Conservation (phyloP, 2,888 invertebrate genomes). For the Acleris sparsana region DNA sequence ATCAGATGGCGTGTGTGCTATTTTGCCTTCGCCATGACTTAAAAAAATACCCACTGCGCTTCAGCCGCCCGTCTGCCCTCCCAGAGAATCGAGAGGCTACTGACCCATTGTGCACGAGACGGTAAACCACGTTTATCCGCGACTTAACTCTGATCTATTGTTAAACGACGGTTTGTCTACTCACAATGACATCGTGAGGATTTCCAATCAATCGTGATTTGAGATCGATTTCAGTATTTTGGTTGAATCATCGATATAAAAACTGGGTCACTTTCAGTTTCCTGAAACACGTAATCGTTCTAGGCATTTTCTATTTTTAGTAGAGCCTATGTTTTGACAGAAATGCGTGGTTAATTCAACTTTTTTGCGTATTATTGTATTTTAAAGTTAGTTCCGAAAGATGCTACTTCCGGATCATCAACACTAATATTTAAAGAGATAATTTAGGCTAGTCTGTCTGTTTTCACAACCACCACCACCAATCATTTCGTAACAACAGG, state of each 20-base stretch:
- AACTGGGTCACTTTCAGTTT: slow-evolving; percentile 30
- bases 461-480: too few species aligned
- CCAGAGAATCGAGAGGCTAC: slow-evolving; percentile 20
- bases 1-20: too few species aligned
- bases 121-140: slow-evolving; percentile 10
- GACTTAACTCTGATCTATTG: slow-evolving; percentile 18
- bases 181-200: slow-evolving; percentile 27
- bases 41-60: slow-evolving; percentile 10
- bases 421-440: too few species aligned
- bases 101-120: slow-evolving; percentile 25
- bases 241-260: slow-evolving; percentile 25
- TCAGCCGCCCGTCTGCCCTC: slow-evolving; percentile 11
- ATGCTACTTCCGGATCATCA: too few species aligned
- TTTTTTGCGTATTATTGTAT: too few species aligned
- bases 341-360: too few species aligned
- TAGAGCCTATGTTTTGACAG: background rate
- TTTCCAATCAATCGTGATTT: slow-evolving; percentile 34
- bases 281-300: slow-evolving; percentile 26
- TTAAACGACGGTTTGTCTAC: slow-evolving; percentile 10
- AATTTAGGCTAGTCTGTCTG: too few species aligned
- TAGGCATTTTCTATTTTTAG: slow-evolving; percentile 4
- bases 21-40: too few species aligned
- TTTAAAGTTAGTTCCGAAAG: too few species aligned
- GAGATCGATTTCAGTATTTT: slow-evolving; percentile 2
- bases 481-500: too few species aligned